phyloP scores from a whole-genome alignment of 2,797 vertebrate species.

The Anomalospiza imberbis region DNA sequence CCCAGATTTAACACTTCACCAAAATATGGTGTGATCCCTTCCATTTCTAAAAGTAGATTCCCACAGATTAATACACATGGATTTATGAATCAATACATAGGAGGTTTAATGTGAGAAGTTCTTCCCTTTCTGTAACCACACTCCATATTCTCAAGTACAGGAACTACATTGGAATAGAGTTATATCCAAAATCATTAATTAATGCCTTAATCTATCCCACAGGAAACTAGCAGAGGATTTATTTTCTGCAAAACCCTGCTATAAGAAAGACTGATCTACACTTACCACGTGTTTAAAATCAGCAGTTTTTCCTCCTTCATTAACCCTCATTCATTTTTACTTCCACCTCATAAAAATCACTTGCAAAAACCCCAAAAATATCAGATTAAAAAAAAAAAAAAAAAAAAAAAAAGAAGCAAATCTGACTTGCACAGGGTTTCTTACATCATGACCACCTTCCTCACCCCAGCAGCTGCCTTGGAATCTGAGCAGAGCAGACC shows the following conservation, averaged over 20 bases:
- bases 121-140: not conserved
- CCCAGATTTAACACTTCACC: not conserved
- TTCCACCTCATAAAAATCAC: not conserved
- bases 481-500: not conserved
- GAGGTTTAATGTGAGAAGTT: not conserved
- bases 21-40: not conserved
- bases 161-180: not conserved
- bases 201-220: not conserved
- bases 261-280: not conserved
- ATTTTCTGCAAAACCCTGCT: slow-evolving; percentile 6
- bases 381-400: not conserved
- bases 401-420: not conserved
- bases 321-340: not conserved
- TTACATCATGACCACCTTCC: not conserved
- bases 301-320: not conserved
- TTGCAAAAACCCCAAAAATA: not conserved
- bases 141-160: not conserved
- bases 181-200: not conserved
- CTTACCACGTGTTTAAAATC: not conserved
- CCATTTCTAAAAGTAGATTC: not conserved
- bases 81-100: not conserved
- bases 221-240: not conserved
- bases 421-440: not conserved
- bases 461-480: not conserved
- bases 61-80: not conserved